phyloP scores from a whole-genome alignment of 2,888 invertebrate species.

The Thera obeliscata region DNA sequence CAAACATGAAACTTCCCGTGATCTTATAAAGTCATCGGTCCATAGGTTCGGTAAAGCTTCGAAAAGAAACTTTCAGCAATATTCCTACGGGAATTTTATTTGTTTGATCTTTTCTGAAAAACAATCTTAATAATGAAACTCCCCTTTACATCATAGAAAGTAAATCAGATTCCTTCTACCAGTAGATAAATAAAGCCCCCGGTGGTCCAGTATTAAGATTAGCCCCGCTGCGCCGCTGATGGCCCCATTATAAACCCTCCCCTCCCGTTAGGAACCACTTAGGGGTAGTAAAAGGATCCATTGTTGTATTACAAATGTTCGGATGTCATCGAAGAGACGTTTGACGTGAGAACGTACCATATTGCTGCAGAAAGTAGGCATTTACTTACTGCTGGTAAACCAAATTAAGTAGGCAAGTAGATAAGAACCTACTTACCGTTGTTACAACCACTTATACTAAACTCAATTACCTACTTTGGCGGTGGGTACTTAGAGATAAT shows the following conservation, averaged over 20 bases:
- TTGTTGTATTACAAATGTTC: constrained; percentile 81
- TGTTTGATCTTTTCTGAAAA: no score
- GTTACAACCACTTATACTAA: no score
- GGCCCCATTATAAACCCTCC: constrained; percentile 47
- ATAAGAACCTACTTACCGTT: background rate
- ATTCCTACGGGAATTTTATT: no score
- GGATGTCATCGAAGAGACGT: constrained; percentile 73
- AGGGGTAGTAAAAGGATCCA: constrained; percentile 69
- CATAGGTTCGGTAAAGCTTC: no score
- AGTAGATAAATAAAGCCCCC: constrained; percentile 28
- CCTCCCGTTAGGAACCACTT: constrained; percentile 60
- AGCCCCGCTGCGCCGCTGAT: constrained; percentile 41
- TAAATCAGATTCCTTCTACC: constrained; percentile 25
- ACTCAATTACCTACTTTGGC: no score
- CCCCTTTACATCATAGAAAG: background rate
- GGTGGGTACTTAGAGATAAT: no score
- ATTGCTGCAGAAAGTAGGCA: constrained; percentile 50
- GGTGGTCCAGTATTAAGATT: constrained; percentile 38
- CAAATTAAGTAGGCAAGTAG: constrained; percentile 6
- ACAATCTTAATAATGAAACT: no score
- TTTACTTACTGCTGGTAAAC: constrained; percentile 30
- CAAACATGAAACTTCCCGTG: no score
- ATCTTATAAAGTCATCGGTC: no score
- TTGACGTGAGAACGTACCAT: constrained; percentile 79
- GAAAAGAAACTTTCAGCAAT: no score